A percentile compares a stretch with the other conserved stretches of the same genome.
phyloP scores from a whole-genome alignment of 1,140 invertebrate species.

The Drosophila trapezifrons region DNA sequence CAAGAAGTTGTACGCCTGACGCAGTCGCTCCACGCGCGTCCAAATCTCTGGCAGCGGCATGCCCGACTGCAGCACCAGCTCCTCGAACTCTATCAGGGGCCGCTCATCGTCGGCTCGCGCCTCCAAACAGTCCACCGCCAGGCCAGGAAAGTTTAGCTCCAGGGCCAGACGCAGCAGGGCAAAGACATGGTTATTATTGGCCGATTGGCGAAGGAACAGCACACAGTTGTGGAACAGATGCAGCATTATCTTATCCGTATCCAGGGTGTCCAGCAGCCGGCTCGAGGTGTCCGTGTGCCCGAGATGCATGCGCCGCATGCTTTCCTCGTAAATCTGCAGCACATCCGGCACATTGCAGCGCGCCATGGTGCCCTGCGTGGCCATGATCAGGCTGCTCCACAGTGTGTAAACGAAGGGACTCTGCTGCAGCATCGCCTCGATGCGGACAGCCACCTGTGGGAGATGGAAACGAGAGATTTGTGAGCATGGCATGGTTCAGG shows the following conservation, averaged over 20 bases:
- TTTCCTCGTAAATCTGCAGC: conserved; percentile 85
- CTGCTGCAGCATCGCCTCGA: conserved; percentile 84
- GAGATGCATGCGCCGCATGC: conserved; percentile 85
- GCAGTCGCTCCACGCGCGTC: conserved; percentile 87
- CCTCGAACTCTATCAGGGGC: conserved; percentile 87
- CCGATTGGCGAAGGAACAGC: conserved; percentile 88
- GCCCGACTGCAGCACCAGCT: conserved; percentile 87
- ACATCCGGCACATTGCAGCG: conserved; percentile 86
- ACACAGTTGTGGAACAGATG: conserved; percentile 86
- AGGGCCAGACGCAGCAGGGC: conserved; percentile 87
- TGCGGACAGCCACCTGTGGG: conserved; percentile 83
- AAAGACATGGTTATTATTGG: conserved; percentile 88
- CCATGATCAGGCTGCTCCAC: conserved; percentile 87
- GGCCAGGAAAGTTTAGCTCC: conserved; percentile 85
- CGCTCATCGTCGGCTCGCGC: conserved; percentile 85
- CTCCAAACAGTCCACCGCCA: conserved; percentile 83
- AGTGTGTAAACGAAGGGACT: conserved; percentile 86
- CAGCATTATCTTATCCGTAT: conserved; percentile 84
- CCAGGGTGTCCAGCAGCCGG: conserved; percentile 1
- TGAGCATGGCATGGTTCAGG: conserved; percentile 61
- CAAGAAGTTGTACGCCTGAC: conserved; percentile 87
- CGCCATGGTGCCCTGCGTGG: conserved; percentile 86
- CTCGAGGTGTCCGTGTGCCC: conserved; percentile 34
- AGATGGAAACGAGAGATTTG: conserved; percentile 86
- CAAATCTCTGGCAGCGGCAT: conserved; percentile 88